Percentiles rank a stretch among this genome's conserved stretches.
These are phyloP conservation scores for Trichomalopsis sarcophagae DNA, from an alignment of 1,140 invertebrate genomes.

Conservation along the genomic window DNA sequence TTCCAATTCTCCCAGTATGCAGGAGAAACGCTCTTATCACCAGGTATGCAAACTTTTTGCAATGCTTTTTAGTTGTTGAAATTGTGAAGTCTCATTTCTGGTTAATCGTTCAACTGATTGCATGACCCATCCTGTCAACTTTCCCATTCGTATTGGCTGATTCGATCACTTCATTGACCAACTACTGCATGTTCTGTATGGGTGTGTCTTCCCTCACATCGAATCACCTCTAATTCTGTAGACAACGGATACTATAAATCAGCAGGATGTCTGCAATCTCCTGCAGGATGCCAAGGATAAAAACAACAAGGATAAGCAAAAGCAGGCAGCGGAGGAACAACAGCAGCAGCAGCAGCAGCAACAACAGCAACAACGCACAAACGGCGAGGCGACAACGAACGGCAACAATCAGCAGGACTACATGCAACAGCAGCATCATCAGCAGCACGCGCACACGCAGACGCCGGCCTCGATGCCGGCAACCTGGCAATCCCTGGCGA, in stretches of 20 bases:
- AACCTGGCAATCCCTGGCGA: slow-evolving; percentile 84
- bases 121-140: background rate
- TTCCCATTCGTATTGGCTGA: background rate
- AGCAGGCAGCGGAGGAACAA: slow-evolving; percentile 71
- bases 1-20: slow-evolving; percentile 72
- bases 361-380: slow-evolving; percentile 65
- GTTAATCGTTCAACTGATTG: background rate
- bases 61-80: background rate
- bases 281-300: slow-evolving; percentile 64
- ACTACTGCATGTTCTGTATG: background rate
- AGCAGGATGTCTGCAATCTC: slow-evolving; percentile 72
- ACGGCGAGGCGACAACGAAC: slow-evolving; percentile 65
- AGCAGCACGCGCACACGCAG: slow-evolving; percentile 73
- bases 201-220: background rate
- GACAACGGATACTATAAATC: slow-evolving; percentile 70
- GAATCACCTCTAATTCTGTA: slow-evolving; percentile 45
- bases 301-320: slow-evolving; percentile 68
- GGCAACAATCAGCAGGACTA: slow-evolving; percentile 70
- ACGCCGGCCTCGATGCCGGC: slow-evolving; percentile 75
- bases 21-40: slow-evolving; percentile 72
- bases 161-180: background rate
- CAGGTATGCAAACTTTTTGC: slow-evolving; percentile 61
- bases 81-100: background rate
- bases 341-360: slow-evolving; percentile 71
- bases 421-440: slow-evolving; percentile 72